A percentile compares a stretch with the other conserved stretches of the same genome.
These are phyloP conservation scores for Cotesia glomerata DNA, from an alignment of 1,140 invertebrate species.

Conservation along the genomic window DNA sequence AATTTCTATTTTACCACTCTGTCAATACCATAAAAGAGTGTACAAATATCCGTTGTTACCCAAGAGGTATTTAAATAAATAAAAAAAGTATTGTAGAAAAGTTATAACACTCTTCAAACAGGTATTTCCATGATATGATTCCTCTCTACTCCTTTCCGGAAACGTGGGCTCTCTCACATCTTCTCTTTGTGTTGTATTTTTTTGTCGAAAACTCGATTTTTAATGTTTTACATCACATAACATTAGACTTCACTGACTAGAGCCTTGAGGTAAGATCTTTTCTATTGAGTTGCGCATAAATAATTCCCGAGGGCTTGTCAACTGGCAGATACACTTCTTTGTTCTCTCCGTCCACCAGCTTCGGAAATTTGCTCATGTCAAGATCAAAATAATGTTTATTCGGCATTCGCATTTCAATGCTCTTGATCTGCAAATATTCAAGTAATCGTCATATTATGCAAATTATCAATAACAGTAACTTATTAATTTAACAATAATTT, in stretches of 20 bases:
- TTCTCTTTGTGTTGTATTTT: not conserved
- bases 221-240: not conserved
- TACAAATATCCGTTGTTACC: too few relatives aligned
- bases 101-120: too few relatives aligned
- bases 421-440: constrained; percentile 65
- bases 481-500: not conserved
- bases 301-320: constrained; percentile 79
- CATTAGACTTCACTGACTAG: not conserved
- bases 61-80: too few relatives aligned
- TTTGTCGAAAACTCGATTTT: not conserved
- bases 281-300: constrained; percentile 71
- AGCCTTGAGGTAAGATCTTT: constrained; percentile 65
- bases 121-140: too few relatives aligned
- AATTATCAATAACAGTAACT: not conserved
- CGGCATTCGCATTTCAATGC: constrained; percentile 77
- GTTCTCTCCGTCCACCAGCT: constrained; percentile 66
- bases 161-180: too few relatives aligned
- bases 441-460: constrained; percentile 36
- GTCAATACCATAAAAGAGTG: too few relatives aligned
- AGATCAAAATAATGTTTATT: constrained; percentile 80
- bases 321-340: constrained; percentile 76
- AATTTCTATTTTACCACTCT: too few relatives aligned
- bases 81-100: too few relatives aligned
- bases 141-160: too few relatives aligned
- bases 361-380: constrained; percentile 74